phyloP scores from a whole-genome alignment of 2,888 invertebrate genomes.

The Trichacis sp. region DNA sequence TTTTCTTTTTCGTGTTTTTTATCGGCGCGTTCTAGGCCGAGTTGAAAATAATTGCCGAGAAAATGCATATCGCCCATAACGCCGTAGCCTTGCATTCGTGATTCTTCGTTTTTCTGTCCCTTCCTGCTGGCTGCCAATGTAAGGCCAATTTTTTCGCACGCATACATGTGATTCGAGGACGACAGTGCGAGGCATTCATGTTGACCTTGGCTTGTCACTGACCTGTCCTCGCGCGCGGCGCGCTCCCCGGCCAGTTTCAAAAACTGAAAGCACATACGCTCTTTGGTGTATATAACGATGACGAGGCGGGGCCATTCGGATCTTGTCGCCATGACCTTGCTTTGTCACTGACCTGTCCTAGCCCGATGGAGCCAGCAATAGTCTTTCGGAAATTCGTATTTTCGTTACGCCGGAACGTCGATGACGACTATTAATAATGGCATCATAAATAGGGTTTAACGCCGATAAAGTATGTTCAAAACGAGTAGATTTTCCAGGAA shows the following conservation, averaged over 20 bases:
- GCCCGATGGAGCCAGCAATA: neutral
- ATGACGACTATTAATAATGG: neutral
- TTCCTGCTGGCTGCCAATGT: slow-evolving; percentile 33
- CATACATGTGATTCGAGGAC: slow-evolving; percentile 42
- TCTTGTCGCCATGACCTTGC: slow-evolving; percentile 62
- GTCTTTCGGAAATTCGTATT: neutral
- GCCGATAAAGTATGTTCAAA: too few relatives aligned
- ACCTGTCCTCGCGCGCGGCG: slow-evolving; percentile 44
- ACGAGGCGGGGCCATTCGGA: slow-evolving; percentile 26
- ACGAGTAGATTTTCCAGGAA: too few relatives aligned
- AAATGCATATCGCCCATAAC: slow-evolving; percentile 30
- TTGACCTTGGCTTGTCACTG: slow-evolving; percentile 50
- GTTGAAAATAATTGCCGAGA: slow-evolving; percentile 30
- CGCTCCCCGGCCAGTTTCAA: slow-evolving; percentile 33
- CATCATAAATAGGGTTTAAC: neutral
- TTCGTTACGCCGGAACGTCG: neutral
- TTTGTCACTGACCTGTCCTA: slow-evolving; percentile 67
- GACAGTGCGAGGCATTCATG: slow-evolving; percentile 47
- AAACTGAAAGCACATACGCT: slow-evolving; percentile 38
- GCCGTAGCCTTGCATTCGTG: slow-evolving; percentile 35
- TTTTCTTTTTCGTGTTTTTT: too few relatives aligned
- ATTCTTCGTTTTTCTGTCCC: slow-evolving; percentile 39
- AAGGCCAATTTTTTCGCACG: slow-evolving; percentile 43
- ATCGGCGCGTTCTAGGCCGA: too few relatives aligned
- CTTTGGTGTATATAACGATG: slow-evolving; percentile 19